Evolutionary conservation across 2,888 invertebrate species (phyloP).

Genomic region (Caenorhabditis macrosperma): DNA sequence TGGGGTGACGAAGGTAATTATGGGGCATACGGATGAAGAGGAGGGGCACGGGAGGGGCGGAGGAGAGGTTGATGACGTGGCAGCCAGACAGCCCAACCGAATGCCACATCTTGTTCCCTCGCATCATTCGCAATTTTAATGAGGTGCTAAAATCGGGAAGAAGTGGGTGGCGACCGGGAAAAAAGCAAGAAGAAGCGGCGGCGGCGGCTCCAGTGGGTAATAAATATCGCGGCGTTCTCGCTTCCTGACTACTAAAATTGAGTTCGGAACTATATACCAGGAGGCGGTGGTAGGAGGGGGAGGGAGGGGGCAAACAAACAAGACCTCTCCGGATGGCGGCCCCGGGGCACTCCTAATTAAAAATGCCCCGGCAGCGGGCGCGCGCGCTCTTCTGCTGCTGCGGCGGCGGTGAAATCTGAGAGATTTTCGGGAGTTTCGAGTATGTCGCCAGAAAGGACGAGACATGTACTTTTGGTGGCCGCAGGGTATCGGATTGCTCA

Average conservation of each 20-base stretch:
- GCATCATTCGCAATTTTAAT: slow-evolving; percentile 25
- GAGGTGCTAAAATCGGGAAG: slow-evolving; percentile 32
- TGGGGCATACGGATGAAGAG: not conserved
- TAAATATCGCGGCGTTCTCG: slow-evolving; percentile 54
- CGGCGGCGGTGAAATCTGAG: slow-evolving; percentile 55
- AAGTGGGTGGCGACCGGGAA: not conserved
- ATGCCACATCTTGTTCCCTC: slow-evolving; percentile 23
- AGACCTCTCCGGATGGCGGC: slow-evolving; percentile 31
- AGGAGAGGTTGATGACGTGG: slow-evolving; percentile 21
- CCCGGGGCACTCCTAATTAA: slow-evolving; percentile 50
- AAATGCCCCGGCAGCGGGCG: slow-evolving; percentile 30
- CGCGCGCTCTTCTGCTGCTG: too few relatives aligned
- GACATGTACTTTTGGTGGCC: slow-evolving; percentile 45
- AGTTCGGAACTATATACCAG: slow-evolving; percentile 57
- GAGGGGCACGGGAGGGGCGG: slow-evolving; percentile 9
- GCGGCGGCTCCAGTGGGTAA: slow-evolving; percentile 19
- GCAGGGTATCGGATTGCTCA: slow-evolving; percentile 35
- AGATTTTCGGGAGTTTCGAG: slow-evolving; percentile 54
- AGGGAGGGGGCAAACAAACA: slow-evolving; percentile 43
- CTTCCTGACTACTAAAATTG: slow-evolving; percentile 59
- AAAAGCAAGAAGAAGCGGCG: slow-evolving; percentile 4
- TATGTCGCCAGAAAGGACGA: slow-evolving; percentile 12
- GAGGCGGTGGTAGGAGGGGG: too few relatives aligned
- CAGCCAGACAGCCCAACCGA: slow-evolving; percentile 17
- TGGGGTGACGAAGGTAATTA: slow-evolving; percentile 52